phyloP scores from a whole-genome alignment of 2,113 vertebrate species.

The Hemichromis elongatus region DNA sequence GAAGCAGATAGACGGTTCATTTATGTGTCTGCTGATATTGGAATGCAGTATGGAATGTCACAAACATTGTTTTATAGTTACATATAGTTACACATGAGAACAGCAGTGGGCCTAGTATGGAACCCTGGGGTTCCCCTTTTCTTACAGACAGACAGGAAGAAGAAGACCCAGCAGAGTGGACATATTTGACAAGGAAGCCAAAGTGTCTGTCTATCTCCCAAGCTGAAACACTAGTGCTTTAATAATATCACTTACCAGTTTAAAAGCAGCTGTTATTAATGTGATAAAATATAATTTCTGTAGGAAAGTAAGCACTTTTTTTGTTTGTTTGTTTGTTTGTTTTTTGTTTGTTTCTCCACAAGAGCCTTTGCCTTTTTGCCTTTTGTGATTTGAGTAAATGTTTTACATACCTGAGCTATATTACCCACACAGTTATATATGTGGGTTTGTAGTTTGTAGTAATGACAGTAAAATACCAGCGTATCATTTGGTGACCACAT shows the following conservation, averaged over 20 bases:
- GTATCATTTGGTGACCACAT: neutral
- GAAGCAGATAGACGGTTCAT: neutral
- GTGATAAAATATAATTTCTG: neutral
- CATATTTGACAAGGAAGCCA: neutral
- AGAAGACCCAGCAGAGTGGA: neutral
- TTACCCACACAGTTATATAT: neutral
- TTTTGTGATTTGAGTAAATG: neutral
- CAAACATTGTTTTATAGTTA: neutral
- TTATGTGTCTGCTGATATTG: neutral
- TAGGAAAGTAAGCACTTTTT: neutral
- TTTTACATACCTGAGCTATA: neutral
- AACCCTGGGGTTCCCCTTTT: neutral
- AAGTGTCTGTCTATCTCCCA: neutral
- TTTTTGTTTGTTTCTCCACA: neutral
- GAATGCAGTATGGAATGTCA: neutral
- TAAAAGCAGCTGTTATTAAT: neutral
- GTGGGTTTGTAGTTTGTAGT: neutral
- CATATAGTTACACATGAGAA: neutral
- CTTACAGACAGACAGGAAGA: neutral
- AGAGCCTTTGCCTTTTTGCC: neutral
- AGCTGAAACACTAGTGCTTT: neutral
- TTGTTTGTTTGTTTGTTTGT: neutral
- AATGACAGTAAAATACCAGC: neutral
- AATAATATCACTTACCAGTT: neutral
- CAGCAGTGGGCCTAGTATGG: neutral